A percentile compares a stretch with the other conserved stretches of the same genome.
These are phyloP conservation scores for Lepidostoma basale DNA, from an alignment of 1,140 invertebrate species.

Conservation along the genomic window DNA sequence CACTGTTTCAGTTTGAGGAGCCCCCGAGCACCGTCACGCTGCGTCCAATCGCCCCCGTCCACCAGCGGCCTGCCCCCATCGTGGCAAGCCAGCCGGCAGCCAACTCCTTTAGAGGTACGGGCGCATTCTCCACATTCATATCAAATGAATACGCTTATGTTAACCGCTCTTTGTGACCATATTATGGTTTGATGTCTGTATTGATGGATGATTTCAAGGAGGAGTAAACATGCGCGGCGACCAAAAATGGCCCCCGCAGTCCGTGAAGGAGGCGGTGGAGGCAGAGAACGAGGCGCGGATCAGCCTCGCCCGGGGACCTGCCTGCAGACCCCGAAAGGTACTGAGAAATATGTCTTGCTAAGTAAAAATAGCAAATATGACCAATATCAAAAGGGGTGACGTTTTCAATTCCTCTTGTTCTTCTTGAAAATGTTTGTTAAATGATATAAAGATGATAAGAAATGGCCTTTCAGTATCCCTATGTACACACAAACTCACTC, in stretches of 20 bases:
- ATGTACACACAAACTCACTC: no score
- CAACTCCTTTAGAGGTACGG: constrained; percentile 69
- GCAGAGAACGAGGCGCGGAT: constrained; percentile 74
- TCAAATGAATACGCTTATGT: no score
- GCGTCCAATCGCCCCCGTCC: constrained; percentile 71
- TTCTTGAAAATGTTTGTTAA: no score
- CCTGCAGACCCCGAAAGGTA: constrained; percentile 70
- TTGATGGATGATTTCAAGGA: constrained; percentile 54
- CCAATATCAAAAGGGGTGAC: no score
- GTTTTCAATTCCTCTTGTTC: no score
- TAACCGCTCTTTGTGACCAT: no score
- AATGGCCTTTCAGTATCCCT: no score
- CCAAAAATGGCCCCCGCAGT: constrained; percentile 81
- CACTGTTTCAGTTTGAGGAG: constrained; percentile 52
- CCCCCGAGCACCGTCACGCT: constrained; percentile 74
- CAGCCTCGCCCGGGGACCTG: constrained; percentile 74
- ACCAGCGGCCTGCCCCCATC: constrained; percentile 71
- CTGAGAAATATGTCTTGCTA: no score
- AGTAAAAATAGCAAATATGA: no score
- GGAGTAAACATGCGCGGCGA: constrained; percentile 81
- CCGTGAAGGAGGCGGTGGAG: constrained; percentile 72
- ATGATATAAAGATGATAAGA: no score
- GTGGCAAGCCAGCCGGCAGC: constrained; percentile 72
- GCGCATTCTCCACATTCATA: no score
- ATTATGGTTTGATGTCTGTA: no score